These are phyloP conservation scores for Camptogramma bilineatum DNA, from an alignment of 2,888 invertebrate genomes.

Conservation along the genomic window DNA sequence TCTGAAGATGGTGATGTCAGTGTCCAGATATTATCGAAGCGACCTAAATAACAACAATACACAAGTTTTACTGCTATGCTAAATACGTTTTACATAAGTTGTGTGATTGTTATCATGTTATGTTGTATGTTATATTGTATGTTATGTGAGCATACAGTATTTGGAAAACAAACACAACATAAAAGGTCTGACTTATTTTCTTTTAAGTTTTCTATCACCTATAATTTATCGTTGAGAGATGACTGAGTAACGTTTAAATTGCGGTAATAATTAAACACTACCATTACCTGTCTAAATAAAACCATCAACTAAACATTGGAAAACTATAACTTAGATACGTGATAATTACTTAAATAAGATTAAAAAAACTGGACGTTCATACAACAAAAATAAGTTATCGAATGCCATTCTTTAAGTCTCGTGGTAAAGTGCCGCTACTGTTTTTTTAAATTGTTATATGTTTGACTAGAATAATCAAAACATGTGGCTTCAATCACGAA, in stretches of 20 bases:
- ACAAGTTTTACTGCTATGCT: constrained; percentile 12
- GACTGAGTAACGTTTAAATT: too few relatives aligned
- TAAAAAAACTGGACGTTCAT: too few relatives aligned
- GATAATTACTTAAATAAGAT: too few relatives aligned
- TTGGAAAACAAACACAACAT: not conserved
- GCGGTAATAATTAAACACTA: too few relatives aligned
- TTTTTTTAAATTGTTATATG: not conserved
- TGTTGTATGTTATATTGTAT: not conserved
- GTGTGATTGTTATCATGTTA: constrained; percentile 1
- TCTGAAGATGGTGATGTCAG: constrained; percentile 18
- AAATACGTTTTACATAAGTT: constrained; percentile 22
- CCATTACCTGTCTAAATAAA: too few relatives aligned
- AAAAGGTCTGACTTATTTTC: not conserved
- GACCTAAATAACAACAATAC: constrained; percentile 20
- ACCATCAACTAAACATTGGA: too few relatives aligned
- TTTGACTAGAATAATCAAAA: constrained; percentile 19
- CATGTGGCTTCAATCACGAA: constrained; percentile 32
- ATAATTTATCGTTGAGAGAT: too few relatives aligned
- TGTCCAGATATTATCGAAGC: constrained; percentile 22
- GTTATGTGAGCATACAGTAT: not conserved
- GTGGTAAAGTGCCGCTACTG: not conserved
- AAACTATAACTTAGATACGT: too few relatives aligned
- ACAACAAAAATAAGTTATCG: too few relatives aligned
- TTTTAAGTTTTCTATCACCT: not conserved
- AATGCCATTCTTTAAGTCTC: not conserved